Evolutionary conservation across 1,140 invertebrate species (phyloP), one percentile per base, ranked within the genome.

Genomic region (Streblospio benedicti): DNA sequence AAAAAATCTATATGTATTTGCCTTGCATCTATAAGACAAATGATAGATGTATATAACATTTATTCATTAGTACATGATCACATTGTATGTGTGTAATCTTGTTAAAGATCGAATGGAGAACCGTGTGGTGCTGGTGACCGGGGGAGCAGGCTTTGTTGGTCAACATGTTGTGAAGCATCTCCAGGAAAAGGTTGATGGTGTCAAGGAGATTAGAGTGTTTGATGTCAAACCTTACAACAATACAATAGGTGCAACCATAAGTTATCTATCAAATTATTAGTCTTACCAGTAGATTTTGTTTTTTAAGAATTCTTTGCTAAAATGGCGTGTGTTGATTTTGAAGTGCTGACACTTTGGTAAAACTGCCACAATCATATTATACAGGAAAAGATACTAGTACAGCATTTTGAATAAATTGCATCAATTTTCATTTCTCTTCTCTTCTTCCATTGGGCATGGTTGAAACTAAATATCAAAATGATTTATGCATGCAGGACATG

Each of bases 111-210:
- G n/a, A n/a, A n/a, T n/a, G n/a, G n/a, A 52, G 20, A 50, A 31
- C 31, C 35, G 31, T 30, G 54, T 67, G 4, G 64, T 74, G 27
- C 32, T 72, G 54, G 69, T 80, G 60, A 71, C 73, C 74, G 85
- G 85, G 38, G 83, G 82, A 9, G 81, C 80, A 61, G 85, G 85
- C 6, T 87, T 85, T 70, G 70, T 86, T 30, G 85, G 85, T 6
- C 83, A 85, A 65, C 84, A 86, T 70, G 72, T 86, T 18, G 76
- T 87, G 9, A 72, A 73, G 57, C 76, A 81, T 53, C 69, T 85
- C 6, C 79, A 86, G 60, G 67, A 82, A 62, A 69, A 76, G 38
- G 79, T 81, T 53, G 66, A 67, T 41, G 60, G 69, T 51, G 67
- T 85, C 25, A 71, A 69, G 28, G 84, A 86, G 74, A 85, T 87